Evolutionary conservation across 2,797 vertebrate species (phyloP), one percentile per base, ranked within the genome.

Genomic region (Channallabes apus): DNA sequence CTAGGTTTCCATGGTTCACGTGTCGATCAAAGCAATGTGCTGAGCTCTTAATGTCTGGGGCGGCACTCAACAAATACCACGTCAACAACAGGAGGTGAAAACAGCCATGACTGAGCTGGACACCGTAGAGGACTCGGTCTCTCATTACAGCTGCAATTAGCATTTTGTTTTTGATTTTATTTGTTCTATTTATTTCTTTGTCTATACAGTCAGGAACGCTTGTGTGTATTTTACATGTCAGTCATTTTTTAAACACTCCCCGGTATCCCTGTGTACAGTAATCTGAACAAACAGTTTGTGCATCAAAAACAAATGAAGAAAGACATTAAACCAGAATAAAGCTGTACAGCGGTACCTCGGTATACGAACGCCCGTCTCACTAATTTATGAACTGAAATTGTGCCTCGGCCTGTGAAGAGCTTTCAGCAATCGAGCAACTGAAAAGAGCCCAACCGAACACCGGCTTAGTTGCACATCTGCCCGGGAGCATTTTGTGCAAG

Each of bases 1-100:
- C 78, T 5, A 11, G 22, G 61, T 80, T 80, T 80, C 78, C 61
- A 80, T 29, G 61, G 61, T 80, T 80, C 78, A 65, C 41, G 1
- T 80, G 78, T 65, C 24, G 20, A 80, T 80, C 61, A 80, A 65
- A 65, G 56, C 76, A 24, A 62, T 14, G 22, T 35, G 2, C 76
- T n/a, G 76, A n/a, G 38, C 78, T 80, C 38, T 80, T 65, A 80
- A 80, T 29, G 24, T 65, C 59, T 64, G 38, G 11, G 17, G 20
- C 75, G 9, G 75, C 76, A 24, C 29, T 24, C 29, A 78, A 35
- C 29, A 61, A 78, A 61, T 22, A 78, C 27, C 27, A 22, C 54
- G 41, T 62, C 27, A 22, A 59, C 56, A 58, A 22, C 56, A n/a
- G 77, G 38, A 80, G 61, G 61, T 46, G 78, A 51, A 38, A 51